Base-by-base conservation (phyloP, 2,888 invertebrate genomes). In the Nezara viridula region DNA sequence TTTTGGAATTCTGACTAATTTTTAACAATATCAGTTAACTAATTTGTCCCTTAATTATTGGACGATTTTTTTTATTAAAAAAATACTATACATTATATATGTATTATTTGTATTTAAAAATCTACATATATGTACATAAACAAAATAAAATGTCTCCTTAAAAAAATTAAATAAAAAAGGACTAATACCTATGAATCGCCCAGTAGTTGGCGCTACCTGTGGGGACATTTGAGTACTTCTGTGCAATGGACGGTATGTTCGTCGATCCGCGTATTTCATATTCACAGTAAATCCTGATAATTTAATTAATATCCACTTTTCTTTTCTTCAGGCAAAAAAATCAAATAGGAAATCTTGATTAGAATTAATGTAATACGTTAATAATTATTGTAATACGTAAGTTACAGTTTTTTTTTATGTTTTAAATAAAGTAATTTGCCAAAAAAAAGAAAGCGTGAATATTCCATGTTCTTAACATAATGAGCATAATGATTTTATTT, bases 141-240 rank as follows among this genome's bases (percentile, higher is more conserved):
- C n/a, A n/a, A n/a, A n/a, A n/a, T n/a, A n/a, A n/a, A n/a, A 44
- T 44, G 7, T 44, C 10, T 44, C 7, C 44, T 44, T 44, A 44
- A 44, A 50, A 4, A 50, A 19, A n/a, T n/a, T 50, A 19, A 32
- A 12, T 32, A 73, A 37, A 19, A 32, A 73, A 19, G 6, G 27
- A 73, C 32, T 73, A 19, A 6, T 14, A 27, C 4, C 7, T 14
- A 73, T 16, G 21, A 73, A 73, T 7, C 7, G 44, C 44, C 81
- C 81, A 81, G 81, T 44, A 81, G 12, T 21, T 81, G 81, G 81
- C 81, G 81, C 81, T 81, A 37, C 44, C 81, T 81, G 24, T 47
- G 24, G 81, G n/a, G n/a, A n/a, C 81, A 19, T 4, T 21, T 16
- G 16, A 5, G 66, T 73, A 73, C 66, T 73, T 73, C 27, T 9